Conservation (phyloP, 2,113 vertebrate species). For the Nothocercus julius region DNA sequence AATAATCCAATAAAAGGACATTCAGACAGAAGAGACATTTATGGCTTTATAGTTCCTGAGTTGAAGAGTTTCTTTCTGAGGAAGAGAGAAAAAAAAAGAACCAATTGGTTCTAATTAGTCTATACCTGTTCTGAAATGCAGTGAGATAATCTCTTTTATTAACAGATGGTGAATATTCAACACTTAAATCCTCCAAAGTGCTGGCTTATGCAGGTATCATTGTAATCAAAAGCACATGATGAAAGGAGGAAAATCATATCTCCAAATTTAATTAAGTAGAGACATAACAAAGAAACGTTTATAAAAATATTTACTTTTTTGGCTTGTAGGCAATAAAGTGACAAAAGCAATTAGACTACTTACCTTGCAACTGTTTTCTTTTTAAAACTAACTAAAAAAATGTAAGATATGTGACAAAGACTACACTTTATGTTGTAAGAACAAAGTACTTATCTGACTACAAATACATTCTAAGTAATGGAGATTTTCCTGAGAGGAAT, state of each 20-base stretch:
- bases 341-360: not conserved
- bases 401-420: not conserved
- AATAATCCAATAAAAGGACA: slow-evolving; percentile 22
- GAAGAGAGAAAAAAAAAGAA: not conserved
- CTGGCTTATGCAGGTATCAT: not conserved
- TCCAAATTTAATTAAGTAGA: slow-evolving; percentile 47
- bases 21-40: not conserved
- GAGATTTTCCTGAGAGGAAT: not conserved
- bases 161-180: slow-evolving; percentile 30
- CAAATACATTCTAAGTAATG: not conserved
- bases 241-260: slow-evolving; percentile 8
- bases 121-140: slow-evolving; percentile 26
- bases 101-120: slow-evolving; percentile 24
- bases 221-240: slow-evolving; percentile 61
- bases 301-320: slow-evolving; percentile 2
- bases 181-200: slow-evolving; percentile 12
- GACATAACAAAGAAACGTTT: slow-evolving; percentile 46
- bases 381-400: not conserved
- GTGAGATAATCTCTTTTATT: slow-evolving; percentile 12
- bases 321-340: not conserved
- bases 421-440: not conserved
- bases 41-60: not conserved
- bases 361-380: not conserved
- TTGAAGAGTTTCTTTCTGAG: slow-evolving; percentile 6
- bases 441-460: not conserved